Conservation (phyloP, 2,888 invertebrate species). For the Orgyia antiqua region DNA sequence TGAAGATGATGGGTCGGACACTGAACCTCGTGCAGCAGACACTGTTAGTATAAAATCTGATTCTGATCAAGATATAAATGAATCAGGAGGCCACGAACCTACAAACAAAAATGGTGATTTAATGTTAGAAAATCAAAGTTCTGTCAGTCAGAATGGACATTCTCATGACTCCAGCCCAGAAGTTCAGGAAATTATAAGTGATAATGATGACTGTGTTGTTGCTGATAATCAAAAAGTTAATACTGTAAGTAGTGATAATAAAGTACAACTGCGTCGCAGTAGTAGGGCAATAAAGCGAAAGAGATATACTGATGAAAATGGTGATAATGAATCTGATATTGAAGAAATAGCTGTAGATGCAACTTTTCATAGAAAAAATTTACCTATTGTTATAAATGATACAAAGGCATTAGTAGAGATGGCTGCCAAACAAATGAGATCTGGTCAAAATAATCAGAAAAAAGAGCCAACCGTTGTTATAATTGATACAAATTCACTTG, state of each 20-base stretch:
- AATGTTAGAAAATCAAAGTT: slow-evolving; percentile 38
- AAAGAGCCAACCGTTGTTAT: slow-evolving; percentile 88
- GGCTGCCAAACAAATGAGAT: slow-evolving; percentile 74
- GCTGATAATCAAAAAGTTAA: slow-evolving; percentile 38
- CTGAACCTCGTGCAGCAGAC: slow-evolving; percentile 42
- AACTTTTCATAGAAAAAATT: slow-evolving; percentile 57
- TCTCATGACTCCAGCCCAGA: slow-evolving; percentile 42
- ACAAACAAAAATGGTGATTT: slow-evolving; percentile 38
- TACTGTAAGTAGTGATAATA: slow-evolving; percentile 27
- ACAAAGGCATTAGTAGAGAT: slow-evolving; percentile 84
- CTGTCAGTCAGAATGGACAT: slow-evolving; percentile 40
- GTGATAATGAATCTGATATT: slow-evolving; percentile 80
- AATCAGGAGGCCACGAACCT: slow-evolving; percentile 38
- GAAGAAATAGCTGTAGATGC: slow-evolving; percentile 81
- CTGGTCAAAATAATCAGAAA: slow-evolving; percentile 54
- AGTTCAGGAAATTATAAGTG: slow-evolving; percentile 60
- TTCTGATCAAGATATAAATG: slow-evolving; percentile 43
- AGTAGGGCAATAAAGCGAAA: slow-evolving; percentile 72
- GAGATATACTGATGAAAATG: slow-evolving; percentile 74
- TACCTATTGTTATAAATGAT: slow-evolving; percentile 82
- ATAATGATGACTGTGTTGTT: slow-evolving; percentile 66
- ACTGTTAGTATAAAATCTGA: slow-evolving; percentile 63
- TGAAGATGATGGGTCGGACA: slow-evolving; percentile 36
- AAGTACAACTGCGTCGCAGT: slow-evolving; percentile 46
- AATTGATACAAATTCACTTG: slow-evolving; percentile 84